Evolutionary conservation across 2,888 invertebrate genomes (phyloP).

Genomic region (Scelioninae gen. 2): DNA sequence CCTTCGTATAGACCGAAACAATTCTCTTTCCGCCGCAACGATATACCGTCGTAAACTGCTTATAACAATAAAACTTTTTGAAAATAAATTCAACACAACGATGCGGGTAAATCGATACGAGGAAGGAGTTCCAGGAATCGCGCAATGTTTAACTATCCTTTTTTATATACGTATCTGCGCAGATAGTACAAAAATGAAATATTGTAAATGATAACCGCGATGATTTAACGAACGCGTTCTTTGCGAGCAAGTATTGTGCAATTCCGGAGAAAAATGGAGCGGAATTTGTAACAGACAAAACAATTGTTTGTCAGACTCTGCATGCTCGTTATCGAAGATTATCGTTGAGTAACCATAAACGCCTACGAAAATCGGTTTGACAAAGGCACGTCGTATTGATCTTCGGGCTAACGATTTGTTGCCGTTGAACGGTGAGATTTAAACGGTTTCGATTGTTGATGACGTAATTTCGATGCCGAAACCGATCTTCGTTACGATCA

Average conservation of each 20-base stretch:
- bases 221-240: conserved; percentile 22
- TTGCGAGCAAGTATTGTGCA: conserved; percentile 33
- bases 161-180: conserved; percentile 31
- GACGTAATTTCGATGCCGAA: too few species aligned
- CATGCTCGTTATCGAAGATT: not conserved
- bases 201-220: conserved; percentile 35
- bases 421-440: too few species aligned
- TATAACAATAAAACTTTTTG: conserved; percentile 9
- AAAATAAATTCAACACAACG: conserved; percentile 20
- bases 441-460: too few species aligned
- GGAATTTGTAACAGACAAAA: not conserved
- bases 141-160: conserved; percentile 29
- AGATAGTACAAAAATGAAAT: conserved; percentile 47
- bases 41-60: conserved; percentile 1
- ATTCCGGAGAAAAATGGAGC: conserved; percentile 14
- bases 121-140: conserved; percentile 35
- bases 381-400: too few species aligned
- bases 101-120: conserved; percentile 22
- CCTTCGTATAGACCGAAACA: too few species aligned
- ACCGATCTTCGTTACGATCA: too few species aligned
- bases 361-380: not conserved
- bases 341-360: conserved; percentile 8
- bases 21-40: not conserved
- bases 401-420: too few species aligned
- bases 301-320: conserved; percentile 3